Conservation (phyloP, 53 echinoderm and acorn worm genomes). For the Actinopyga echinites region DNA sequence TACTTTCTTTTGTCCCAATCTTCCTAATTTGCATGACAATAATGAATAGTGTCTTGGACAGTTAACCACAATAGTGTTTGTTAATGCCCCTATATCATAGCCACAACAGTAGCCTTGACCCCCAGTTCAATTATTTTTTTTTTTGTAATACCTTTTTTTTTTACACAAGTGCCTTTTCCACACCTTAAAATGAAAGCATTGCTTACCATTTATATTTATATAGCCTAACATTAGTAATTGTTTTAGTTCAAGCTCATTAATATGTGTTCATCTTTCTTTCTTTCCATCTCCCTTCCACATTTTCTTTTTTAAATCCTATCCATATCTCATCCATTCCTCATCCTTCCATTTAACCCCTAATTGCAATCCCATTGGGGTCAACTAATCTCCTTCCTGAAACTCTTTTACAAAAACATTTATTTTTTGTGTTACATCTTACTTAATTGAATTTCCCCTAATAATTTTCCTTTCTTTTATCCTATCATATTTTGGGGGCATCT, state of each 20-base stretch:
- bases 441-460: too few species aligned
- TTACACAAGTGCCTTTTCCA: conserved; percentile 11
- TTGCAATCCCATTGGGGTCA: too few species aligned
- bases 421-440: too few species aligned
- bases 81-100: conserved; percentile 21
- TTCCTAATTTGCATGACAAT: conserved; percentile 31
- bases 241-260: conserved; percentile 36
- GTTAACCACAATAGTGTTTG: conserved; percentile 24
- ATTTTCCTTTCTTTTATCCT: too few species aligned
- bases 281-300: conserved; percentile 17
- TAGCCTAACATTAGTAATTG: conserved; percentile 27
- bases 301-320: conserved; percentile 1
- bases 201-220: conserved; percentile 26
- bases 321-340: neutral
- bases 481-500: too few species aligned
- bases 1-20: conserved; percentile 21
- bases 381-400: too few species aligned
- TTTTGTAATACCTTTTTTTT: neutral
- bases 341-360: too few species aligned
- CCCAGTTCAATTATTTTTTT: neutral
- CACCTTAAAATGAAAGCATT: conserved; percentile 12
- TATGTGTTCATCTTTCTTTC: conserved; percentile 26
- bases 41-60: conserved; percentile 30
- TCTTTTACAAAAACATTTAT: too few species aligned
- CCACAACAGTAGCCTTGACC: conserved; percentile 16